Evolutionary conservation across 2,888 invertebrate species (phyloP), one percentile per base, ranked within the genome.

Genomic region (Drosophila anceps): DNA sequence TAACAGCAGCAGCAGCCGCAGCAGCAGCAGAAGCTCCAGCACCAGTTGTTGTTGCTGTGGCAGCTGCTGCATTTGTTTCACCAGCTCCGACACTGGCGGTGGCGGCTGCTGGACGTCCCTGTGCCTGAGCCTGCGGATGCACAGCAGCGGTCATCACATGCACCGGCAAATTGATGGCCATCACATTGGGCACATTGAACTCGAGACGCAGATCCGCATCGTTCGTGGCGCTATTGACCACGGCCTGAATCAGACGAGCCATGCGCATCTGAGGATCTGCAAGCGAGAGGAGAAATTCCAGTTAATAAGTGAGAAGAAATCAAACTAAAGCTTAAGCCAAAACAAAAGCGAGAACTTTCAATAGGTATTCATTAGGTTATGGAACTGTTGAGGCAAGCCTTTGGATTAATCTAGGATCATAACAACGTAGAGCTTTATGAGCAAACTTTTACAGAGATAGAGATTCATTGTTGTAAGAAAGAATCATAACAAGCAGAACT

Each of bases 121-220:
- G 51, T 20, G 18, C 24, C 24, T 62, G 50, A 13, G 44, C 13
- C 24, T 50, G 48, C 31, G 95, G 89, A 50, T 95, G 94, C 12
- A 95, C 95, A 50, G 94, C 94, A 15, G 95, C 94, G 77, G 95
- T 94, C 51, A 94, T 75, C 44, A 89, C 94, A 76, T 83, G 88
- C 54, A 91, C 76, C 33, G 93, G 92, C 51, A 92, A 81, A 76
- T 92, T 92, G 68, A 92, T 91, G 24, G 91, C 90, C 59, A 92
- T 81, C 46, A 93, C 83, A 72, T 91, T 92, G 48, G 93, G 93
- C 31, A 91, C 88, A 80, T 92, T 92, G 37, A 93, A 91, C 69
- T 93, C 92, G 65, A 93, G 89, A 76, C 92, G 93, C 50, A 93
- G 85, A 69, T 93, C 93, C 12, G 91, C 86, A 76, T 92, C 92